phyloP scores from a whole-genome alignment of 1,140 invertebrate species.

The Bombus terrestris region DNA sequence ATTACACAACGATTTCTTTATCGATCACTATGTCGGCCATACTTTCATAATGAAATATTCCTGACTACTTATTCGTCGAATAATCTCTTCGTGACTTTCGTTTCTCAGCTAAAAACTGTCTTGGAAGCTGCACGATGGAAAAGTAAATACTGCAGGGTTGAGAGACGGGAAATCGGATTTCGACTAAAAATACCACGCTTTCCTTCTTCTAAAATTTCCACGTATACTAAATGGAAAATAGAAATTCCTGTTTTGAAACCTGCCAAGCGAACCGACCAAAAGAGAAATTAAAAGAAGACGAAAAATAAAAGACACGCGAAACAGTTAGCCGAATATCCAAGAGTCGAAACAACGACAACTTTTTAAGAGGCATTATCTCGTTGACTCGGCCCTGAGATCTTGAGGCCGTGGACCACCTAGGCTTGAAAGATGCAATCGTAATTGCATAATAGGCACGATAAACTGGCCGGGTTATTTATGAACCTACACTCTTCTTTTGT shows the following conservation, averaged over 20 bases:
- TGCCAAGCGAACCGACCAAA: background rate
- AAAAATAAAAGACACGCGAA: constrained; percentile 33
- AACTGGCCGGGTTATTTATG: constrained; percentile 80
- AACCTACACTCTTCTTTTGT: constrained; percentile 73
- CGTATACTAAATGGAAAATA: background rate
- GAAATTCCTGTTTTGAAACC: background rate
- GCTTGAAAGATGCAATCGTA: constrained; percentile 80
- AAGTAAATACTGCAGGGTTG: background rate
- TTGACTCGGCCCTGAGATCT: constrained; percentile 57
- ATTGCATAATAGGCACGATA: constrained; percentile 80
- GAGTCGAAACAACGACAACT: constrained; percentile 60
- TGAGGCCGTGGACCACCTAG: constrained; percentile 74
- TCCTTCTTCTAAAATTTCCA: background rate
- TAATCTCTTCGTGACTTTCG: background rate
- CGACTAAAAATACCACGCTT: background rate
- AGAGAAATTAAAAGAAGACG: background rate
- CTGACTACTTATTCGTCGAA: background rate
- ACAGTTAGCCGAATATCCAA: constrained; percentile 30
- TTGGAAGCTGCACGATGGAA: background rate
- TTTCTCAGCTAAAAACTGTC: background rate
- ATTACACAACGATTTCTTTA: constrained; percentile 32
- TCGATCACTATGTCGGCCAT: background rate
- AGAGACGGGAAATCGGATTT: background rate
- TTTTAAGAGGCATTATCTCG: constrained; percentile 68
- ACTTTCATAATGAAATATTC: constrained; percentile 26